A percentile compares a stretch with the other conserved stretches of the same genome.
phyloP scores from a whole-genome alignment of 2,113 vertebrate species.

The human (Homo sapiens) region DNA sequence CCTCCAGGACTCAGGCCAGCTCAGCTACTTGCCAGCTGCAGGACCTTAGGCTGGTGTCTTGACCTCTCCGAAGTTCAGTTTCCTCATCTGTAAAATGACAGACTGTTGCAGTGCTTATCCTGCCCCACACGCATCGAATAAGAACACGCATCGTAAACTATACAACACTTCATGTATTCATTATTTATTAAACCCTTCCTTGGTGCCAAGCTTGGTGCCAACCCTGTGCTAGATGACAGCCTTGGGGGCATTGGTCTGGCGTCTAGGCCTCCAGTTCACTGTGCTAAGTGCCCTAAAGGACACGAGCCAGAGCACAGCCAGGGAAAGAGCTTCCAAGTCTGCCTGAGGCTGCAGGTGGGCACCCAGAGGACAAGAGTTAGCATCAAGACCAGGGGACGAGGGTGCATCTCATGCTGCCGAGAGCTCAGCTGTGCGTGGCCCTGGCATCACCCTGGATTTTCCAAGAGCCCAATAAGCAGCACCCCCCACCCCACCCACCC shows the following conservation, averaged over 20 bases:
- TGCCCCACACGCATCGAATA: rapidly evolving
- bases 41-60: background rate
- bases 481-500: background rate
- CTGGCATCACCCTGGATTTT: background rate
- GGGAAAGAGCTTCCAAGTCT: background rate
- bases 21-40: background rate
- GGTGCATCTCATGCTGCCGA: background rate
- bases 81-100: background rate
- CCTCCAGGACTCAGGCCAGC: background rate
- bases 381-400: background rate
- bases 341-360: background rate
- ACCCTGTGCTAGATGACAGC: background rate
- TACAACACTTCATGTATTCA: background rate
- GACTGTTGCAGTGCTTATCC: background rate
- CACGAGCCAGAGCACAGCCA: background rate
- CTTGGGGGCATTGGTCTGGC: background rate
- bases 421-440: background rate
- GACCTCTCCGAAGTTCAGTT: background rate
- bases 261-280: background rate
- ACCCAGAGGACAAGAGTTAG: background rate
- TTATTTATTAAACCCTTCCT: background rate
- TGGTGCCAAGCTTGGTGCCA: background rate
- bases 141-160: background rate
- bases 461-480: background rate
- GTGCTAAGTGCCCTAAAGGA: background rate